Evolutionary conservation across 2,113 vertebrate species (phyloP).

Genomic region (Sylvietta virens): DNA sequence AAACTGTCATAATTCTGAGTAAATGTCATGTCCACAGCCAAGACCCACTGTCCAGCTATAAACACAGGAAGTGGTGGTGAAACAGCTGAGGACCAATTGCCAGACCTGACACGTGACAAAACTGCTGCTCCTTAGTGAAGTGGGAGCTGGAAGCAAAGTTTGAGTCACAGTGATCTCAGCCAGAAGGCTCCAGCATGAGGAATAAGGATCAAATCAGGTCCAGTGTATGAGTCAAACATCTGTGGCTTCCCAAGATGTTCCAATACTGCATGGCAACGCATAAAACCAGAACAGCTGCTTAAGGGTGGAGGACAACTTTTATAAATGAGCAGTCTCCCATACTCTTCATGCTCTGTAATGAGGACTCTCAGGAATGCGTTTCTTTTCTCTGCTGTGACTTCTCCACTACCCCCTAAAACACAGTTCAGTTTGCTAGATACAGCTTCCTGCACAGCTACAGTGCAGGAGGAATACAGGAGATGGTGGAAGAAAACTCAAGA

Average conservation of each 20-base stretch:
- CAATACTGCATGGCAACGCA: background rate
- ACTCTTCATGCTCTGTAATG: background rate
- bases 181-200: background rate
- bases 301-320: background rate
- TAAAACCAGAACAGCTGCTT: slow-evolving; percentile 27
- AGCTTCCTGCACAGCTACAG: background rate
- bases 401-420: background rate
- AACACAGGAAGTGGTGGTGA: background rate
- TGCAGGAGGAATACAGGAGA: background rate
- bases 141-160: background rate
- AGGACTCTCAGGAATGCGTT: background rate
- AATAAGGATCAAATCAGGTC: background rate
- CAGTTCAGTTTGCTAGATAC: background rate
- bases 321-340: background rate
- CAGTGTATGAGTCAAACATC: background rate
- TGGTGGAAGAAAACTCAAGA: background rate
- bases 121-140: background rate
- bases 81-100: background rate
- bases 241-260: background rate
- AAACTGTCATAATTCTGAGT: background rate
- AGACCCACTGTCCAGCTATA: background rate
- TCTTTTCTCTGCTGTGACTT: background rate
- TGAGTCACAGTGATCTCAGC: background rate
- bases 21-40: background rate
- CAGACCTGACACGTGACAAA: background rate